Evolutionary conservation across 2,888 invertebrate species (phyloP), one percentile per base, ranked within the genome.

Genomic region (Heteromurus nitidus): DNA sequence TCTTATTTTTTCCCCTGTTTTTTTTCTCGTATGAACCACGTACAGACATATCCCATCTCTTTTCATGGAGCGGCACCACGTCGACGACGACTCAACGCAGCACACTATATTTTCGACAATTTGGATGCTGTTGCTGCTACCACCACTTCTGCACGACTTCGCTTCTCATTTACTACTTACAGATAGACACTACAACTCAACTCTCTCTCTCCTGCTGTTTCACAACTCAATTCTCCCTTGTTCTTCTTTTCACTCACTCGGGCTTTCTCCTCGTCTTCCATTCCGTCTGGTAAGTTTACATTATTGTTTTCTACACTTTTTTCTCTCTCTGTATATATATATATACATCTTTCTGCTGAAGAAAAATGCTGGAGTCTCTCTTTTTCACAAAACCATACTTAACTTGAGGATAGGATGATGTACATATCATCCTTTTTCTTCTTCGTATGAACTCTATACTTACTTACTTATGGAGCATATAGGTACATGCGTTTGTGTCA

Each of bases 91-190:
- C n/a, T n/a, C n/a, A n/a, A n/a, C n/a, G n/a, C n/a, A n/a, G n/a
- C n/a, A n/a, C n/a, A n/a, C n/a, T n/a, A 13, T 36, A 36, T 36
- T 36, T 47, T 16, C 47, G n/a, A 9, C 55, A 26, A n/a, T 26
- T 11, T 55, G 26, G 24, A 16, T 20, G 18, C 30, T 62, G 58
- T 28, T 58, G 62, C 62, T 62, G 31, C 3, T 64, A 13, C n/a
- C 44, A 60, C 68, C 68, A 68, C 76, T 77, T 77, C 76, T 77
- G 76, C 76, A 77, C 76, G 69, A 77, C 76, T 77, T 69, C 68
- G 1, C 18, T 67, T 47, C 50, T 47, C 50, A 26, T 50, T 47
- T 67, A 50, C 72, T 44, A 30, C 72, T 69, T 24, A 55, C 22
- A 55, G 20, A 55, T 31, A 74, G 13, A 65, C 64, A 62, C 26